Evolutionary conservation across 1,140 invertebrate species (phyloP).

Genomic region (Hylaeus volcanicus): DNA sequence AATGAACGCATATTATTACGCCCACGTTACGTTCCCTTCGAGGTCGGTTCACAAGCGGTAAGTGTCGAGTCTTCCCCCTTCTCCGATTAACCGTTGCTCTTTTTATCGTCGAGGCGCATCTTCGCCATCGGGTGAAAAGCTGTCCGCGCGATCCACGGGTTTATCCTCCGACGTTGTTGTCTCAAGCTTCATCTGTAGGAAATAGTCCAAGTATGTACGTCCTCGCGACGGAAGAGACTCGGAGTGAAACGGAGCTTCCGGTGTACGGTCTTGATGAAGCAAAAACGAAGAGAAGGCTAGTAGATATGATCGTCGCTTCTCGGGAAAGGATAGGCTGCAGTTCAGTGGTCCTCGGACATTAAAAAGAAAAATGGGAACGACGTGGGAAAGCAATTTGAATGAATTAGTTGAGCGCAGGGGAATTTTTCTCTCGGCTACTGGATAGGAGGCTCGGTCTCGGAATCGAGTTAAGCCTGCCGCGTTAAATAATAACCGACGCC

Average conservation of each 20-base stretch:
- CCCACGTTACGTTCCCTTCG: constrained; percentile 1
- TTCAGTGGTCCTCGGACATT: background rate
- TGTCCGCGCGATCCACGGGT: background rate
- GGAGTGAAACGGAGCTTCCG: too few species aligned
- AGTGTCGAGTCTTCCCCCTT: background rate
- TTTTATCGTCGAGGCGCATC: background rate
- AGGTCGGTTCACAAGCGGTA: background rate
- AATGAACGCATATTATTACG: constrained; percentile 37
- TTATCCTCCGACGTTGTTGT: background rate
- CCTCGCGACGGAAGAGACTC: too few species aligned
- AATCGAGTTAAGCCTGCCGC: constrained; percentile 16
- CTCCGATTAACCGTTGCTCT: background rate
- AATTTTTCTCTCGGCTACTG: background rate
- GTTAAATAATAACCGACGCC: constrained; percentile 33
- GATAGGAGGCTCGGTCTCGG: background rate
- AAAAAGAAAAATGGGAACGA: constrained; percentile 5
- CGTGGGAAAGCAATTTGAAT: constrained; percentile 34
- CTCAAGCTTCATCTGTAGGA: too few species aligned
- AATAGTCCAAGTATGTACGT: too few species aligned
- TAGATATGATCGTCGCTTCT: too few species aligned
- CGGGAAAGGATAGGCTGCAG: too few species aligned
- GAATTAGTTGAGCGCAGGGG: constrained; percentile 22
- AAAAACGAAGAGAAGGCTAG: too few species aligned
- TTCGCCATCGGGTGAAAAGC: background rate
- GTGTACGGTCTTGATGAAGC: too few species aligned